phyloP scores from a whole-genome alignment of 2,888 invertebrate genomes.

The Achlya flavicornis region DNA sequence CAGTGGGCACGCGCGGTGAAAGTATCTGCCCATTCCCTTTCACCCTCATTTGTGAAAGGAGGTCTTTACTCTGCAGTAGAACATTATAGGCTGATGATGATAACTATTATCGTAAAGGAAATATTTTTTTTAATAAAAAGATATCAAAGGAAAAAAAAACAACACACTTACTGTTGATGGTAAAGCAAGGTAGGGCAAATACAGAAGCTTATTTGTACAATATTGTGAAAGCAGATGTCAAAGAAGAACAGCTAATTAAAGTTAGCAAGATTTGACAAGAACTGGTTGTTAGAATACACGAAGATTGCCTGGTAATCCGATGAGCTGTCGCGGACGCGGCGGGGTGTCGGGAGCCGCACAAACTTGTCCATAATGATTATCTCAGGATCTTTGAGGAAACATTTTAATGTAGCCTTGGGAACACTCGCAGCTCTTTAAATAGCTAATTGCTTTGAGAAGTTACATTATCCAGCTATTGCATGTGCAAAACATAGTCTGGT shows the following conservation, averaged over 20 bases:
- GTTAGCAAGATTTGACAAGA: conserved; percentile 32
- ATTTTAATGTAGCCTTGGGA: conserved; percentile 4
- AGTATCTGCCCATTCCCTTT: too few relatives aligned
- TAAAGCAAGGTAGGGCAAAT: neutral
- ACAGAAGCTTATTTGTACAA: neutral
- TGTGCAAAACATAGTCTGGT: too few relatives aligned
- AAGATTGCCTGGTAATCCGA: conserved; percentile 48
- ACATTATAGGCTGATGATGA: too few relatives aligned
- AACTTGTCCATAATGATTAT: conserved; percentile 32
- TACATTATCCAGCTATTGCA: neutral
- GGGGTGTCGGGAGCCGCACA: conserved; percentile 16
- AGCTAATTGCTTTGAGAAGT: neutral
- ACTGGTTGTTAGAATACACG: conserved; percentile 15
- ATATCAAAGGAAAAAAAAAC: neutral
- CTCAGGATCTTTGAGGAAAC: conserved; percentile 8
- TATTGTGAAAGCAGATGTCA: neutral
- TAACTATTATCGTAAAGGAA: too few relatives aligned
- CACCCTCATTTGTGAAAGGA: too few relatives aligned
- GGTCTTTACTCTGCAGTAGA: too few relatives aligned
- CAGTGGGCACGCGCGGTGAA: too few relatives aligned
- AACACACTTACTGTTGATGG: neutral
- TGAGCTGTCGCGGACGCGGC: conserved; percentile 20
- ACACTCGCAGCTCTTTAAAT: neutral
- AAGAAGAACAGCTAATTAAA: conserved; percentile 48
- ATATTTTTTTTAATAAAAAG: too few relatives aligned